Conservation (phyloP, 1,140 invertebrate genomes). For the Drusus annulatus region DNA sequence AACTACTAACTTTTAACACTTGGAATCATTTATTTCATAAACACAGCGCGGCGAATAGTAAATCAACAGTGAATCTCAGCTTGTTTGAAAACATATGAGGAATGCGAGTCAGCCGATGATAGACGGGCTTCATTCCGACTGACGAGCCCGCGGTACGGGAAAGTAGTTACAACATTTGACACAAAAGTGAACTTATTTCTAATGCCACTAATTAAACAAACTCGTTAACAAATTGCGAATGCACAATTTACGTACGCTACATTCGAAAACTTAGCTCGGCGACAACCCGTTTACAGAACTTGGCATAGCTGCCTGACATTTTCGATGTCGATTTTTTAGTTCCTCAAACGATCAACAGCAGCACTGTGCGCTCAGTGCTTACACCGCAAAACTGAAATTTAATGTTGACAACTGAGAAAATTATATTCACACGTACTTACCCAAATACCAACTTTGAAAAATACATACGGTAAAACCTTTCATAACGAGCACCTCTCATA, state of each 20-base stretch:
- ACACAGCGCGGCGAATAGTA: constrained; percentile 12
- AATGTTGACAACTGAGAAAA: too few species aligned
- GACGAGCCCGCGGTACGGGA: constrained; percentile 7
- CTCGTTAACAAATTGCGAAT: background rate
- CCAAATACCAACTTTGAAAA: too few species aligned
- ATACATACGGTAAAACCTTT: too few species aligned
- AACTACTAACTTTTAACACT: background rate
- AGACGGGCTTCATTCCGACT: constrained; percentile 38
- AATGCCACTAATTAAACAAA: background rate
- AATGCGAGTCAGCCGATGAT: constrained; percentile 7
- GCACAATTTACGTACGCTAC: constrained; percentile 9
- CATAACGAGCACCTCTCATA: constrained; percentile 32
- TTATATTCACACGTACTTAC: too few species aligned
- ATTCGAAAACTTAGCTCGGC: constrained; percentile 26
- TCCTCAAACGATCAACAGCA: constrained; percentile 4
- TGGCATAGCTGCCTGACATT: constrained; percentile 40
- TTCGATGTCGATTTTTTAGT: constrained; percentile 59
- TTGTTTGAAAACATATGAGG: constrained; percentile 37
- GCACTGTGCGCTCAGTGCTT: constrained; percentile 29
- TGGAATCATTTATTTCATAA: constrained; percentile 38
- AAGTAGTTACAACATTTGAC: background rate
- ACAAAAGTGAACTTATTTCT: constrained; percentile 6
- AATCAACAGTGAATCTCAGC: constrained; percentile 11
- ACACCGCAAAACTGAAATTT: background rate
- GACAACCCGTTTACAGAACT: background rate